These are phyloP conservation scores for Drosophila cyrtoloma DNA, from an alignment of 2,888 invertebrate genomes.

Conservation along the genomic window DNA sequence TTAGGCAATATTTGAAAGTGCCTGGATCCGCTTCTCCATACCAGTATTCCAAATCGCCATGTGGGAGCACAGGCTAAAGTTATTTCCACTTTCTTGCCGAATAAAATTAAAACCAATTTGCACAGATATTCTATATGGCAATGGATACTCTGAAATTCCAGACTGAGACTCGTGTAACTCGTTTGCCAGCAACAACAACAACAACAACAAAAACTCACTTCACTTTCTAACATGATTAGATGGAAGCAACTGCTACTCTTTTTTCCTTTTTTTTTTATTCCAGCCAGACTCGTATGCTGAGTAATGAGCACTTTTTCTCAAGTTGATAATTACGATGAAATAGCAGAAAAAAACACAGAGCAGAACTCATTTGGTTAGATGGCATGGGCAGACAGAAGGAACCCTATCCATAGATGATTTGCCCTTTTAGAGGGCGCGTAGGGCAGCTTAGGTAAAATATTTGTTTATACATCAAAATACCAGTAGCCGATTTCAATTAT, in stretches of 20 bases:
- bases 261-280: conserved; percentile 7
- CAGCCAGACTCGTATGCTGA: conserved; percentile 15
- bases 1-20: neutral
- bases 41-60: neutral
- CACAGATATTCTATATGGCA: conserved; percentile 16
- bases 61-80: neutral
- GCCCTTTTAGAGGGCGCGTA: conserved; percentile 41
- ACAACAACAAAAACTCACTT: conserved; percentile 42
- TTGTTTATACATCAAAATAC: conserved; percentile 76
- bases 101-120: conserved; percentile 19
- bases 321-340: conserved; percentile 79
- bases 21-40: neutral
- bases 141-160: conserved; percentile 14
- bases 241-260: conserved; percentile 36
- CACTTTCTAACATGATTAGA: conserved; percentile 72
- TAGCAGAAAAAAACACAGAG: conserved; percentile 47
- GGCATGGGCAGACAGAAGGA: conserved; percentile 5
- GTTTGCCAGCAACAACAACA: conserved; percentile 38
- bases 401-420: conserved; percentile 53
- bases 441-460: conserved; percentile 71
- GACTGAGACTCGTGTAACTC: conserved; percentile 49
- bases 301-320: conserved; percentile 73
- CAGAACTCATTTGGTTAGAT: conserved; percentile 69
- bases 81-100: conserved; percentile 29
- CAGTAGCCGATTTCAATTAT: conserved; percentile 78